These are phyloP conservation scores for Dicyrtoma fusca DNA, from an alignment of 2,888 invertebrate species.

Conservation along the genomic window DNA sequence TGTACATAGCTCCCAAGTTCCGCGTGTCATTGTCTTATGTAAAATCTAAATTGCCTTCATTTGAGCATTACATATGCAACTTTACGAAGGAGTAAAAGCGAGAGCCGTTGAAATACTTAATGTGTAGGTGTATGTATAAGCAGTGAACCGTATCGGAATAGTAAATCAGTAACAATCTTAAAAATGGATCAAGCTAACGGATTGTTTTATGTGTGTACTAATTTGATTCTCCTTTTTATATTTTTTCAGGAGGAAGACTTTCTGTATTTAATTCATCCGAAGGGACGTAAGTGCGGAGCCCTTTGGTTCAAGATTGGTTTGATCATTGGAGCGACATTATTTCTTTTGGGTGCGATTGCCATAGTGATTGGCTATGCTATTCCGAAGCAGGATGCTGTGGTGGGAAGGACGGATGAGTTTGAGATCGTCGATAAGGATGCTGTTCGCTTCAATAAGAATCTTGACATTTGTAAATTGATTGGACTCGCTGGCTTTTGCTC, in stretches of 20 bases:
- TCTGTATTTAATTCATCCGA: constrained; percentile 60
- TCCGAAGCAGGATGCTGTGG: constrained; percentile 60
- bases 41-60: no score
- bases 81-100: no score
- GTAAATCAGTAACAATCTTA: no score
- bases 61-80: no score
- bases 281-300: constrained; percentile 56
- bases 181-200: no score
- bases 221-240: constrained; percentile 18
- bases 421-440: constrained; percentile 60
- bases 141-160: no score
- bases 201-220: neutral
- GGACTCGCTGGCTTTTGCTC: constrained; percentile 62
- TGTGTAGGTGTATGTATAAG: no score
- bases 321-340: constrained; percentile 62
- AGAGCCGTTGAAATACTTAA: no score
- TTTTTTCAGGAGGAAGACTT: constrained; percentile 57
- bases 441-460: constrained; percentile 61
- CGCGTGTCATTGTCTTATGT: no score
- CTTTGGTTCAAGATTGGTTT: constrained; percentile 62
- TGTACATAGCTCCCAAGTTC: no score
- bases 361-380: constrained; percentile 63
- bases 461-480: constrained; percentile 62
- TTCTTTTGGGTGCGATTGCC: constrained; percentile 61
- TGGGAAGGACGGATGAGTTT: constrained; percentile 59